Conservation (phyloP, 2,888 invertebrate species). For the Bruchidius siliquastri region DNA sequence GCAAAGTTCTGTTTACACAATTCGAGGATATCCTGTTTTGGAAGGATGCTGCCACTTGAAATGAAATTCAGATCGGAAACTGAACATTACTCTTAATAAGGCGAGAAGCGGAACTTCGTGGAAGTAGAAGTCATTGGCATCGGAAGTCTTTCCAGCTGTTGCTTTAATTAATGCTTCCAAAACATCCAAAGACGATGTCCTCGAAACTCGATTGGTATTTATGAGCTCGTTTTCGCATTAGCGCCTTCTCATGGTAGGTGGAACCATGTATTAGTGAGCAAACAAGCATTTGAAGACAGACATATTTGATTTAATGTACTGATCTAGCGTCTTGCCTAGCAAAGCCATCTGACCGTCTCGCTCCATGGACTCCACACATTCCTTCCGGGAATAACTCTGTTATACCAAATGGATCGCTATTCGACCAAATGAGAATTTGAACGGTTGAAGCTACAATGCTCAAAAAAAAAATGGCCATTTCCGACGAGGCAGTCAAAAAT, state of each 20-base stretch:
- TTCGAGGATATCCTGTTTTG: not conserved
- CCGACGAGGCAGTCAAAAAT: no score
- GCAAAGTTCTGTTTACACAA: constrained; percentile 7
- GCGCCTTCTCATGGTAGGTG: not conserved
- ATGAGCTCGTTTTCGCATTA: not conserved
- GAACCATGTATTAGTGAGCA: not conserved
- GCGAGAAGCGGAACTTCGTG: not conserved
- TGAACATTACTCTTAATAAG: not conserved
- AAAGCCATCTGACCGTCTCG: no score
- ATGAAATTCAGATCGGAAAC: not conserved
- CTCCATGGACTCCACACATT: no score
- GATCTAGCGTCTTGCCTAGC: no score
- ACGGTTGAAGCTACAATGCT: no score
- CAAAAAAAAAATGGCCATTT: no score
- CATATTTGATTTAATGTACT: no score
- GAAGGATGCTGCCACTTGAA: not conserved
- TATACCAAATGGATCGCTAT: no score
- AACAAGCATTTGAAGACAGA: not conserved
- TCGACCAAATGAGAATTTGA: no score
- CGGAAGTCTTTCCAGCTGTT: not conserved
- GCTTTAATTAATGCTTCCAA: not conserved
- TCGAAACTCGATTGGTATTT: not conserved
- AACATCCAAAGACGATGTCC: not conserved
- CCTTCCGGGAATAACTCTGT: no score
- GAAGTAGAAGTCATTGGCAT: not conserved